These are phyloP conservation scores for Kradibia gibbosae DNA, from an alignment of 1,140 invertebrate species.

Conservation along the genomic window DNA sequence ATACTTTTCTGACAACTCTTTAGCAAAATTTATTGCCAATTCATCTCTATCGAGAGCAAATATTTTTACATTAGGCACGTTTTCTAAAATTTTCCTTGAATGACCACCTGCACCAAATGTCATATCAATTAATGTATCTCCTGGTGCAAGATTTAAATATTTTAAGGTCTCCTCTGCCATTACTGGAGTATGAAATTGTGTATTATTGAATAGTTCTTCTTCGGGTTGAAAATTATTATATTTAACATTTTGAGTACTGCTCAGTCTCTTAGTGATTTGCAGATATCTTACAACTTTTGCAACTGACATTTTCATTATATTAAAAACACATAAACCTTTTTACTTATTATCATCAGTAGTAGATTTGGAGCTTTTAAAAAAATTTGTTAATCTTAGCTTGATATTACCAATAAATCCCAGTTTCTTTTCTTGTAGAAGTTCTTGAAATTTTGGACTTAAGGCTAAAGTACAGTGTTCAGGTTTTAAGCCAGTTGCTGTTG, in stretches of 20 bases:
- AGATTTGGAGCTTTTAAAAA: neutral
- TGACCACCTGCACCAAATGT: conserved; percentile 97
- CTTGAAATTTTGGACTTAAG: conserved; percentile 81
- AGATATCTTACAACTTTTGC: conserved; percentile 12
- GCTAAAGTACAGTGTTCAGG: conserved; percentile 80
- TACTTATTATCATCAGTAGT: neutral
- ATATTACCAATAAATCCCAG: conserved; percentile 53
- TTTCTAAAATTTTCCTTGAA: conserved; percentile 77
- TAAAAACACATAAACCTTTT: neutral
- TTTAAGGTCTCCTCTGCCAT: conserved; percentile 81
- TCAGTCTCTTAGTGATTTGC: conserved; percentile 8
- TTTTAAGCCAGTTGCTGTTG: conserved; percentile 80
- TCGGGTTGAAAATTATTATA: neutral
- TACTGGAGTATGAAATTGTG: conserved; percentile 78
- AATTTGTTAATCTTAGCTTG: conserved; percentile 16
- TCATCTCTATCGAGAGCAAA: conserved; percentile 93
- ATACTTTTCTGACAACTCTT: conserved; percentile 77
- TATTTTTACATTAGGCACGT: conserved; percentile 74
- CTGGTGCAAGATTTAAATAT: conserved; percentile 77
- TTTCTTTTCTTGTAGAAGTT: conserved; percentile 76
- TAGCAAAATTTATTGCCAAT: conserved; percentile 79
- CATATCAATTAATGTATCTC: conserved; percentile 85
- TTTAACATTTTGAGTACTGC: neutral
- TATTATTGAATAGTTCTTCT: neutral
- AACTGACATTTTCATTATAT: conserved; percentile 5